Conservation (phyloP, 1,140 invertebrate genomes). For the Hydropsyche tenuis region DNA sequence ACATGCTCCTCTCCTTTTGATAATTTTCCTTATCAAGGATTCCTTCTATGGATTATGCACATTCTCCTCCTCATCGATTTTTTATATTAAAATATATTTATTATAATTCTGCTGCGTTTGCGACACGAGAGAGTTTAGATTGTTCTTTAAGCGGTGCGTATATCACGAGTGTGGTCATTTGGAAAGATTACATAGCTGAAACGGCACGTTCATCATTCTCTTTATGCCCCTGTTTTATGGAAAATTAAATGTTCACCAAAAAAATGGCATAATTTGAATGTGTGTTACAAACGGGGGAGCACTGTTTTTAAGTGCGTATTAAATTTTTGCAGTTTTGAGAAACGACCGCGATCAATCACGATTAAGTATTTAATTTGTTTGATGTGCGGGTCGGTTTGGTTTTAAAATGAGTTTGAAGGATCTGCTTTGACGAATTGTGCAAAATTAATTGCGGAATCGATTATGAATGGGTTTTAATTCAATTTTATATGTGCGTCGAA, state of each 20-base stretch:
- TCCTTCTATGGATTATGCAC: neutral
- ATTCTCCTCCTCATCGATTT: constrained; percentile 7
- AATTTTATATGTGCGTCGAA: too few relatives aligned
- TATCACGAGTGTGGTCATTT: neutral
- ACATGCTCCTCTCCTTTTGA: constrained; percentile 31
- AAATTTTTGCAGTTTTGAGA: constrained; percentile 1
- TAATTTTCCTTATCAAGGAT: constrained; percentile 29
- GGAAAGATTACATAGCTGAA: too few relatives aligned
- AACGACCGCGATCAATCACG: constrained; percentile 29
- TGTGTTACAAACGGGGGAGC: constrained; percentile 5
- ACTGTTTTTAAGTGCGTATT: constrained; percentile 26
- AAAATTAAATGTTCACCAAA: neutral
- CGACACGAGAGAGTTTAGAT: too few relatives aligned
- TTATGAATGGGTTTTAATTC: too few relatives aligned
- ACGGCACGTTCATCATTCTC: too few relatives aligned
- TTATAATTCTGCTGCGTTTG: neutral
- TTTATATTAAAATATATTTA: neutral
- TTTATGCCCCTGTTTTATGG: too few relatives aligned
- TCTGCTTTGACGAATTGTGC: too few relatives aligned
- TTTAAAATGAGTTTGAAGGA: too few relatives aligned
- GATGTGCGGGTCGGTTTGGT: too few relatives aligned
- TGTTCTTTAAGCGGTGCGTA: neutral
- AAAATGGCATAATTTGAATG: constrained; percentile 1
- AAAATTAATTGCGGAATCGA: too few relatives aligned
- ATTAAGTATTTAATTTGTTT: too few relatives aligned